phyloP scores from a whole-genome alignment of 1,140 invertebrate species.

The Bemisia tabaci region DNA sequence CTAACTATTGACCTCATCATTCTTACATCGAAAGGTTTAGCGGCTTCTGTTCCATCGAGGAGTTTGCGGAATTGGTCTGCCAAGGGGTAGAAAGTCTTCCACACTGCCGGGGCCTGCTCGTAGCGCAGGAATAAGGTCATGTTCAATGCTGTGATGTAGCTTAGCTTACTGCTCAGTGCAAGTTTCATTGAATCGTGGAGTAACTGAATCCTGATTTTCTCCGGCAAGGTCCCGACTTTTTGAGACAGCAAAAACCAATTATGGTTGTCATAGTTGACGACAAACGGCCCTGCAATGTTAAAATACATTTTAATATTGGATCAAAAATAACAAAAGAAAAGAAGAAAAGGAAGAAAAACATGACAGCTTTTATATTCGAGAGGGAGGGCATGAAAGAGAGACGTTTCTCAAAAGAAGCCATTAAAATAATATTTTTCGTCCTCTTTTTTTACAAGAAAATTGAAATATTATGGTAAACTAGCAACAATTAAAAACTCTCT shows the following conservation, averaged over 20 bases:
- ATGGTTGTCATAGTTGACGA: conserved; percentile 63
- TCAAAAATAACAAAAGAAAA: too few species aligned
- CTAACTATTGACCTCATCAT: too few species aligned
- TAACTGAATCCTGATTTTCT: conserved; percentile 54
- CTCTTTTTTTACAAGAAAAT: too few species aligned
- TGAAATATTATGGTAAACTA: too few species aligned
- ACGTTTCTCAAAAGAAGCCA: too few species aligned
- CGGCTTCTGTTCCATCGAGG: conserved; percentile 39
- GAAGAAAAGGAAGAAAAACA: too few species aligned
- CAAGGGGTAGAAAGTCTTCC: conserved; percentile 36
- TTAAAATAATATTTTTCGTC: too few species aligned
- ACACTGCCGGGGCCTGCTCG: conserved; percentile 55
- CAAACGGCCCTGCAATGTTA: conserved; percentile 46
- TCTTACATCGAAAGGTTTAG: conserved; percentile 19
- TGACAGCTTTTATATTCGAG: too few species aligned
- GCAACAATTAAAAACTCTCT: too few species aligned
- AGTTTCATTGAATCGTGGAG: conserved; percentile 65
- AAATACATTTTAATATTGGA: too few species aligned
- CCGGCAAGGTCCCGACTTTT: conserved; percentile 41
- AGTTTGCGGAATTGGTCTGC: conserved; percentile 59
- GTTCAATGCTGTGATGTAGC: conserved; percentile 51
- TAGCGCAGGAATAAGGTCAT: conserved; percentile 57
- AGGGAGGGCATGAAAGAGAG: too few species aligned
- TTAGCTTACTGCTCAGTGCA: conserved; percentile 42
- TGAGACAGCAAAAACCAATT: conserved; percentile 61